These are phyloP conservation scores for Watsonalla cultraria DNA, from an alignment of 2,888 invertebrate genomes.

Conservation along the genomic window DNA sequence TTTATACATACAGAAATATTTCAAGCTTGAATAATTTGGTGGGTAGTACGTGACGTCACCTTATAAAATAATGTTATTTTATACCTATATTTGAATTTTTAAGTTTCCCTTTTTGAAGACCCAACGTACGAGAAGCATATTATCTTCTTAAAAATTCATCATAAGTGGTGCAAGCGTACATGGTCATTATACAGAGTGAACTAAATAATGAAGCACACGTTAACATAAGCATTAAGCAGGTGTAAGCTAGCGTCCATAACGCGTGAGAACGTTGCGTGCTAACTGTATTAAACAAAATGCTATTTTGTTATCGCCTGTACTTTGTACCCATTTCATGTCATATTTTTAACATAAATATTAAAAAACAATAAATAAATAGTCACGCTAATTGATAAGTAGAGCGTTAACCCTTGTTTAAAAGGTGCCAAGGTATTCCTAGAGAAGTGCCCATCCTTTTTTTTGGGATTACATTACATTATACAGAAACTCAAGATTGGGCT, in stretches of 20 bases:
- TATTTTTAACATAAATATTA: conserved; percentile 16
- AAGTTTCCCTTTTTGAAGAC: too few relatives aligned
- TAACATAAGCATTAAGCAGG: conserved; percentile 14
- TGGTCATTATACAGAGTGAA: too few relatives aligned
- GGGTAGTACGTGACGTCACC: too few relatives aligned
- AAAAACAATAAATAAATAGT: conserved; percentile 21
- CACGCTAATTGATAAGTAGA: conserved; percentile 26
- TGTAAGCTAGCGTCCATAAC: conserved; percentile 9
- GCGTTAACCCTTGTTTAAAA: conserved; percentile 11
- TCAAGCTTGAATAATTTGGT: too few relatives aligned
- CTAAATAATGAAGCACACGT: conserved; percentile 2
- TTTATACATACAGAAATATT: too few relatives aligned
- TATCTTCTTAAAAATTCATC: too few relatives aligned
- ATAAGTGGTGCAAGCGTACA: too few relatives aligned
- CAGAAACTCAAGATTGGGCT: too few relatives aligned
- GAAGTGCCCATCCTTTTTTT: not conserved
- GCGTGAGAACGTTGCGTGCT: conserved; percentile 25
- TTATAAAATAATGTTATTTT: too few relatives aligned
- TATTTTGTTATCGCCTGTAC: conserved; percentile 19
- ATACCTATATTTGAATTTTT: too few relatives aligned
- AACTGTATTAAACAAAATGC: conserved; percentile 18
- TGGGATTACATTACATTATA: too few relatives aligned
- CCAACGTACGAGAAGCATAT: too few relatives aligned
- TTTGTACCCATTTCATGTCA: conserved; percentile 18
- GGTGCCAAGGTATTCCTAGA: not conserved